These are phyloP conservation scores for Drosophila ogumai DNA, from an alignment of 1,140 invertebrate genomes.

Conservation along the genomic window DNA sequence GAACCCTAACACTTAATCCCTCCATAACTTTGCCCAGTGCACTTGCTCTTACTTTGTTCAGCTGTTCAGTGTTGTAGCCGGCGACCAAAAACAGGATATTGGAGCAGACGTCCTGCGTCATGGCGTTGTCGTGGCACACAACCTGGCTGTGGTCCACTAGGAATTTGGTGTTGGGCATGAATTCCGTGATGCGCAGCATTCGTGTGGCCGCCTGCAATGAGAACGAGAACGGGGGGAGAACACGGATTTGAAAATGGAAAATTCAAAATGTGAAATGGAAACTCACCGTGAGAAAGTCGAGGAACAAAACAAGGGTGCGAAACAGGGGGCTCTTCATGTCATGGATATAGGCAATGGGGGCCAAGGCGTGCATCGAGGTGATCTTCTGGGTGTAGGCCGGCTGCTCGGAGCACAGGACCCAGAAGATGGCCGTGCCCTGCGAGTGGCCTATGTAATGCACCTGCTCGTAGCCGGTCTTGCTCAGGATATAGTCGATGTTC, in stretches of 20 bases:
- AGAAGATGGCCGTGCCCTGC: slow-evolving; percentile 89
- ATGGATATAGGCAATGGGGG: slow-evolving; percentile 88
- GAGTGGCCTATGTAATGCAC: slow-evolving; percentile 90
- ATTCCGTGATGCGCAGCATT: slow-evolving; percentile 86
- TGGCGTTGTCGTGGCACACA: slow-evolving; percentile 85
- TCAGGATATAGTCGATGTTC: slow-evolving; percentile 90
- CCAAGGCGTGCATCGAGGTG: slow-evolving; percentile 88
- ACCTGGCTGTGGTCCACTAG: slow-evolving; percentile 85
- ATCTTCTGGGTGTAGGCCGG: slow-evolving; percentile 89
- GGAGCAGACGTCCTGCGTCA: slow-evolving; percentile 86
- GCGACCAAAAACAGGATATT: slow-evolving; percentile 87
- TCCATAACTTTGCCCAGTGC: not conserved
- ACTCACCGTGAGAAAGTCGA: slow-evolving; percentile 72
- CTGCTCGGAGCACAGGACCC: slow-evolving; percentile 87
- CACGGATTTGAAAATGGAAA: slow-evolving; percentile 20
- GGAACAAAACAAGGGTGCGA: slow-evolving; percentile 73
- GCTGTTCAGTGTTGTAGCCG: slow-evolving; percentile 86
- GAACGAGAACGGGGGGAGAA: slow-evolving; percentile 12
- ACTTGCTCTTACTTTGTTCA: slow-evolving; percentile 78
- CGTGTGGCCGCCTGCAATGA: slow-evolving; percentile 83
- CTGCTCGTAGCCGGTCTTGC: slow-evolving; percentile 86
- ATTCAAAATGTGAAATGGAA: not conserved
- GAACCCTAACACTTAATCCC: not conserved
- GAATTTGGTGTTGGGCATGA: slow-evolving; percentile 86
- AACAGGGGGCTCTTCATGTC: slow-evolving; percentile 87